Percentiles rank a stretch among this genome's conserved stretches.
phyloP scores from a whole-genome alignment of 1,140 invertebrate genomes.

The Euwallacea similis region DNA sequence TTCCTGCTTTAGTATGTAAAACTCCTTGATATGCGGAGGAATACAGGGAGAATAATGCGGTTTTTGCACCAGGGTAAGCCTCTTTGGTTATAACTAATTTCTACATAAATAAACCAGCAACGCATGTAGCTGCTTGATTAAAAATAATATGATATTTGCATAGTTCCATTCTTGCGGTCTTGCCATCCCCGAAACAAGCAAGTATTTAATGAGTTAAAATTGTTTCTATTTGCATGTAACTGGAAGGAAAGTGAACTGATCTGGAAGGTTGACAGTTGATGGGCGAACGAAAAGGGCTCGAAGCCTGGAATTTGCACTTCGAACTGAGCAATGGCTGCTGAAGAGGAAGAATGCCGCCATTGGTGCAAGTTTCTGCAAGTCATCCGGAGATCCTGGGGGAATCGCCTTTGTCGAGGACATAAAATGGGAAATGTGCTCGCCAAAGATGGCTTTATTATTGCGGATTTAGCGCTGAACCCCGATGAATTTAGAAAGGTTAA shows the following conservation, averaged over 20 bases:
- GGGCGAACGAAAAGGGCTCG: conserved; percentile 28
- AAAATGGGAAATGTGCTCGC: too few species aligned
- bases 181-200: conserved; percentile 28
- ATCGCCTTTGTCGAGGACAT: neutral
- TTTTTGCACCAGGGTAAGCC: too few species aligned
- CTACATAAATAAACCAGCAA: too few species aligned
- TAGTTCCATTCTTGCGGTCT: too few species aligned
- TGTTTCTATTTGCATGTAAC: conserved; percentile 51
- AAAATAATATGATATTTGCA: too few species aligned
- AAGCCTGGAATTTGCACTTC: conserved; percentile 32
- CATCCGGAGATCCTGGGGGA: conserved; percentile 17
- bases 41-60: too few species aligned
- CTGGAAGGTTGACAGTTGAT: conserved; percentile 40
- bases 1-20: too few species aligned
- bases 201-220: conserved; percentile 50
- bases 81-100: too few species aligned
- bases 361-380: conserved; percentile 32
- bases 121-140: too few species aligned
- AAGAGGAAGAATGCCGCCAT: conserved; percentile 14
- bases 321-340: conserved; percentile 23
- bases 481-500: neutral
- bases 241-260: conserved; percentile 48
- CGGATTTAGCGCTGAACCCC: too few species aligned
- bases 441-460: too few species aligned
- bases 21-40: too few species aligned